These are phyloP conservation scores for Cheilosia vulpina DNA, from an alignment of 2,888 invertebrate species.

Conservation along the genomic window DNA sequence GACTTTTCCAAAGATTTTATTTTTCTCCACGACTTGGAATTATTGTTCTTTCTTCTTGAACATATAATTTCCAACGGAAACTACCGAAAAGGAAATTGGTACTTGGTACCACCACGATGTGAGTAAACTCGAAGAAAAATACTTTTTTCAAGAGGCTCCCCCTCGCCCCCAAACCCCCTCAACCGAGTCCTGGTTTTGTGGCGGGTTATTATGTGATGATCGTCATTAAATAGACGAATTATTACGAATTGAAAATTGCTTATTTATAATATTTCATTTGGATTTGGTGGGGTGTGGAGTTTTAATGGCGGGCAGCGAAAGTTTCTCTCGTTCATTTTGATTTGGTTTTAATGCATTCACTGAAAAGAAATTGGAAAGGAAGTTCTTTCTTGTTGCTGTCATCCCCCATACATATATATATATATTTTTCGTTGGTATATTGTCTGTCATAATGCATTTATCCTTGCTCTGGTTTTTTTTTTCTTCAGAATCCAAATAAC, in stretches of 20 bases:
- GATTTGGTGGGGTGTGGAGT: slow-evolving; percentile 12
- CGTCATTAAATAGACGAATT: slow-evolving; percentile 52
- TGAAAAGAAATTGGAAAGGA: slow-evolving; percentile 37
- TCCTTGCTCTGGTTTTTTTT: slow-evolving; percentile 60
- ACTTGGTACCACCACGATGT: slow-evolving; percentile 28
- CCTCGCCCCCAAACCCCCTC: neutral
- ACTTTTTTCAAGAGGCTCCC: slow-evolving; percentile 17
- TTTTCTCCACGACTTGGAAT: neutral
- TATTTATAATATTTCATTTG: slow-evolving; percentile 38
- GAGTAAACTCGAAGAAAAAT: slow-evolving; percentile 18
- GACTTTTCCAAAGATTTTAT: slow-evolving; percentile 27
- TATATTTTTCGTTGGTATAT: slow-evolving; percentile 11
- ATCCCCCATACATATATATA: neutral
- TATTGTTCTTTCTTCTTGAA: too few species aligned
- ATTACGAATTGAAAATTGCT: slow-evolving; percentile 58
- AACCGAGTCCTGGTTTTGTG: neutral
- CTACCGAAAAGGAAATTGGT: slow-evolving; percentile 49
- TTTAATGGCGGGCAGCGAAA: slow-evolving; percentile 18
- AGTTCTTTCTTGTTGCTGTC: neutral
- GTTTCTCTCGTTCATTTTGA: slow-evolving; percentile 32
- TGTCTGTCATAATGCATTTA: slow-evolving; percentile 59
- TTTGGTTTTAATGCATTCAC: slow-evolving; percentile 57
- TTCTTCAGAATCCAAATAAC: slow-evolving; percentile 11
- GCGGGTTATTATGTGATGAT: slow-evolving; percentile 29
- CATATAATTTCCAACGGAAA: slow-evolving; percentile 11